A percentile compares a stretch with the other conserved stretches of the same genome.
phyloP scores from a whole-genome alignment of 2,888 invertebrate species.

The Phalangium opilio region DNA sequence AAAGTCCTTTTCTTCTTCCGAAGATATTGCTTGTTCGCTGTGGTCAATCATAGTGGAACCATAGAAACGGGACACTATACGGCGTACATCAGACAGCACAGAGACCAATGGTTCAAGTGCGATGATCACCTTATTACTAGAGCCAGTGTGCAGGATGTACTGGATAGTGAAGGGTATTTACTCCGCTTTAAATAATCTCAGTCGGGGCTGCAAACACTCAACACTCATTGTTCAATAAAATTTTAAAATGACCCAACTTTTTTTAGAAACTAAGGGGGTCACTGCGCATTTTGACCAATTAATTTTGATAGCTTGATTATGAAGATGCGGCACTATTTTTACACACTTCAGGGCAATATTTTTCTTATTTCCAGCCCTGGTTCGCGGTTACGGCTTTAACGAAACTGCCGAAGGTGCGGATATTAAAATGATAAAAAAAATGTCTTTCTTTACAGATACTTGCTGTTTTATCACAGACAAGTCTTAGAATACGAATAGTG shows the following conservation, averaged over 20 bases:
- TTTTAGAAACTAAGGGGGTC: too few relatives aligned
- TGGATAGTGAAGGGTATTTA: slow-evolving; percentile 84
- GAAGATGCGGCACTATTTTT: too few relatives aligned
- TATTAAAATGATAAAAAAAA: too few relatives aligned
- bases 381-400: too few relatives aligned
- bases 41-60: slow-evolving; percentile 88
- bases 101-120: slow-evolving; percentile 88
- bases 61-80: slow-evolving; percentile 91
- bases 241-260: too few relatives aligned
- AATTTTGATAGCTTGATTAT: too few relatives aligned
- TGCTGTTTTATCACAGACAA: slow-evolving; percentile 20
- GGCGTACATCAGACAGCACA: slow-evolving; percentile 84
- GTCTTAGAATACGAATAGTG: slow-evolving; percentile 13
- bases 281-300: too few relatives aligned
- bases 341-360: too few relatives aligned
- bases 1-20: not conserved
- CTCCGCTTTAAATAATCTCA: not conserved
- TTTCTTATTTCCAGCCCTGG: too few relatives aligned
- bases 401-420: too few relatives aligned
- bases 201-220: not conserved
- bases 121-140: slow-evolving; percentile 87
- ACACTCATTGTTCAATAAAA: not conserved
- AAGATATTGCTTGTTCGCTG: slow-evolving; percentile 86
- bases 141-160: slow-evolving; percentile 72
- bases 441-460: slow-evolving; percentile 18